These are phyloP conservation scores for Catocala sponsa DNA, from an alignment of 2,888 invertebrate species.

Conservation along the genomic window DNA sequence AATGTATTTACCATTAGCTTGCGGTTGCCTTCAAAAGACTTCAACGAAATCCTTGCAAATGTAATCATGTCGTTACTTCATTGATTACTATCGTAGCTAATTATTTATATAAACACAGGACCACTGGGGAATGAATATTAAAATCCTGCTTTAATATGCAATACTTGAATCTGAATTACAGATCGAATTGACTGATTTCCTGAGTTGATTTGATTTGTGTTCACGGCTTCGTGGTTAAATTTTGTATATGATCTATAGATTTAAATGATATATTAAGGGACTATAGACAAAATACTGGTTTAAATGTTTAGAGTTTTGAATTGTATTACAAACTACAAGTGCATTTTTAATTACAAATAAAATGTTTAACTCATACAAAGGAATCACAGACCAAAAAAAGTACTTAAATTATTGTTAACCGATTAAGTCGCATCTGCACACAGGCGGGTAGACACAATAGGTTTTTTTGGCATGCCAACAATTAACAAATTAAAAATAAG, in stretches of 20 bases:
- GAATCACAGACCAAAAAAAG: too few relatives aligned
- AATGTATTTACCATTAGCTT: constrained; percentile 16
- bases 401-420: too few relatives aligned
- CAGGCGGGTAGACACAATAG: too few relatives aligned
- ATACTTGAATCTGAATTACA: constrained; percentile 32
- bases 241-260: neutral
- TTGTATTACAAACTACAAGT: too few relatives aligned
- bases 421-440: too few relatives aligned
- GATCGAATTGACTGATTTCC: constrained; percentile 20
- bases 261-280: neutral
- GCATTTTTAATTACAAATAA: too few relatives aligned
- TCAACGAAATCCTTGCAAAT: constrained; percentile 56
- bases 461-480: too few relatives aligned
- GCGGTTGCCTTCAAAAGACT: constrained; percentile 52
- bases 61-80: constrained; percentile 53
- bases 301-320: too few relatives aligned
- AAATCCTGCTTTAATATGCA: constrained; percentile 34
- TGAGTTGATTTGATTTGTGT: constrained; percentile 16
- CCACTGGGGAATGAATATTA: constrained; percentile 30
- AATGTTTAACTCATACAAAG: too few relatives aligned
- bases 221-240: neutral
- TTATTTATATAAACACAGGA: constrained; percentile 34
- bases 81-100: constrained; percentile 37
- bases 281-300: neutral
- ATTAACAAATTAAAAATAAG: too few relatives aligned